phyloP scores from a whole-genome alignment of 2,888 invertebrate species.

The Crocallis elinguaria region DNA sequence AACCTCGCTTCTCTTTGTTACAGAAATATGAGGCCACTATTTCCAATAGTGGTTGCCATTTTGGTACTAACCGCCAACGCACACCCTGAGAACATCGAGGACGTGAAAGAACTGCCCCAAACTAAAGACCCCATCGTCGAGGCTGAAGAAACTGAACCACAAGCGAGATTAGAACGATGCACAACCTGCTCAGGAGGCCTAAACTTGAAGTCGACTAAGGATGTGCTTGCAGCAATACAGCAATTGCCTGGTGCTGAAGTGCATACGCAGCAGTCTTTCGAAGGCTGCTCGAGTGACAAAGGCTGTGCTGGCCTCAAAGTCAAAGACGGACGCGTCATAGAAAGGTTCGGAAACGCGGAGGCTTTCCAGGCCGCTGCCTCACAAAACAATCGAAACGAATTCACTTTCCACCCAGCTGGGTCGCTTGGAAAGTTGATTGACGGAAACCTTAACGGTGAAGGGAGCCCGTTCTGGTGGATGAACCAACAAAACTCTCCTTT shows the following conservation, averaged over 20 bases:
- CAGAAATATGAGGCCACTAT: conserved; percentile 82
- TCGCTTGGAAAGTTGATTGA: conserved; percentile 58
- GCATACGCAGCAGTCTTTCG: conserved; percentile 73
- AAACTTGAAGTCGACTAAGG: conserved; percentile 59
- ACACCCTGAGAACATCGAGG: conserved; percentile 66
- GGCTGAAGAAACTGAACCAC: conserved; percentile 63
- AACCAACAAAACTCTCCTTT: conserved; percentile 84
- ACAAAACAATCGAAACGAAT: conserved; percentile 60
- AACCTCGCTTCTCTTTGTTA: conserved; percentile 50
- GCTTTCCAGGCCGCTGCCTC: conserved; percentile 68
- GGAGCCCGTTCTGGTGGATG: conserved; percentile 86
- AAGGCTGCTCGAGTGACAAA: conserved; percentile 72
- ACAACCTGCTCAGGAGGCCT: conserved; percentile 55
- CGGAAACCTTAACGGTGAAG: conserved; percentile 58
- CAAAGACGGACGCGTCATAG: conserved; percentile 72
- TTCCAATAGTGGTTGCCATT: conserved; percentile 69
- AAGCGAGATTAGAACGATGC: conserved; percentile 66
- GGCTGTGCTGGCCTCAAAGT: conserved; percentile 79
- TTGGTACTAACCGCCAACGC: conserved; percentile 63
- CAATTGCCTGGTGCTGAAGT: conserved; percentile 67
- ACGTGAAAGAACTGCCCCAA: conserved; percentile 65
- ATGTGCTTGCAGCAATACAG: conserved; percentile 61
- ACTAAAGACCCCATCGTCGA: conserved; percentile 60
- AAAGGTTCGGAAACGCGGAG: conserved; percentile 71
- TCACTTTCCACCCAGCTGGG: conserved; percentile 70